Evolutionary conservation across 92 coral and sea anemone species (phyloP).

Genomic region (Epizoanthus scotinus): DNA sequence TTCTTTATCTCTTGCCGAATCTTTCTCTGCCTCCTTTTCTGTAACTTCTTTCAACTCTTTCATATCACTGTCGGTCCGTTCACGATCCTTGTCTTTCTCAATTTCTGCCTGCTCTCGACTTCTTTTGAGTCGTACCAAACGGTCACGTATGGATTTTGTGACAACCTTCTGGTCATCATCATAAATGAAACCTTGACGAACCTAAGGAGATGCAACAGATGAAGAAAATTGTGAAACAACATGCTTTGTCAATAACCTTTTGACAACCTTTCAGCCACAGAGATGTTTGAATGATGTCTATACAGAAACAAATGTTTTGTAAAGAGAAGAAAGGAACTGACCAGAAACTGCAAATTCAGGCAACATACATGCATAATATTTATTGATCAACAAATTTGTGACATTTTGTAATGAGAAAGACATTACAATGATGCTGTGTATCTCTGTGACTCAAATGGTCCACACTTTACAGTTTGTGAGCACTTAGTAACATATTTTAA

Average conservation of each 20-base stretch:
- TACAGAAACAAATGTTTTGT: too few relatives aligned
- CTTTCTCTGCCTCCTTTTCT: conserved; percentile 63
- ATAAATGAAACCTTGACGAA: conserved; percentile 83
- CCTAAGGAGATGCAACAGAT: conserved; percentile 56
- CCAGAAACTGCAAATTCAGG: too few relatives aligned
- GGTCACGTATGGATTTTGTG: conserved; percentile 83
- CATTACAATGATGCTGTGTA: too few relatives aligned
- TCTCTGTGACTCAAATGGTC: too few relatives aligned
- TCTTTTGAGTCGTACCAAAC: conserved; percentile 75
- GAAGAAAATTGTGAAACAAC: conserved; percentile 6
- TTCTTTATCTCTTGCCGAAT: conserved; percentile 34
- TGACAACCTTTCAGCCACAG: background rate
- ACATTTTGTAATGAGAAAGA: too few relatives aligned
- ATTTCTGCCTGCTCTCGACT: conserved; percentile 74
- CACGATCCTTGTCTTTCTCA: conserved; percentile 64
- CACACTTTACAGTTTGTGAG: too few relatives aligned
- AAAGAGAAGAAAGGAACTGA: too few relatives aligned
- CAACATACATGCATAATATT: too few relatives aligned
- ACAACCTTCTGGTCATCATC: conserved; percentile 89
- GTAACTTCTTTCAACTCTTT: conserved; percentile 50
- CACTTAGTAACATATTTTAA: too few relatives aligned
- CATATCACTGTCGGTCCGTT: conserved; percentile 44
- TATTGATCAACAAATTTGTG: too few relatives aligned
- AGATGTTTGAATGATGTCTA: too few relatives aligned
- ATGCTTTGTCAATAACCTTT: background rate